Evolutionary conservation across 2,797 vertebrate species (phyloP).

Genomic region (Columba guinea): DNA sequence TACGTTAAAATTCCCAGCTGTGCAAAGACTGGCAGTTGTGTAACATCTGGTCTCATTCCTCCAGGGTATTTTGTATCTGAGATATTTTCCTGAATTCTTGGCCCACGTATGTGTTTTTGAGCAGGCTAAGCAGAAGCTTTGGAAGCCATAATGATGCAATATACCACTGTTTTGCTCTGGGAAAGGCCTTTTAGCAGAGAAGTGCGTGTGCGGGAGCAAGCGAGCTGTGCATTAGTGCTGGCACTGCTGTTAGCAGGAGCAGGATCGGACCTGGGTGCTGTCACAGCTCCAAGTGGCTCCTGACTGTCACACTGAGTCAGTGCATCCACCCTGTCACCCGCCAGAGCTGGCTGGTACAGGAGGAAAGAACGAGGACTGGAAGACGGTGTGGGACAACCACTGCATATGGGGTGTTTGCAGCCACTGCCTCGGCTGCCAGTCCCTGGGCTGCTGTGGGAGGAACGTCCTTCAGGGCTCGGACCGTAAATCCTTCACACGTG

Average conservation of each 20-base stretch:
- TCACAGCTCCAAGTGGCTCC: neutral
- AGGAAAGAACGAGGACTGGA: neutral
- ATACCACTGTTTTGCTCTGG: neutral
- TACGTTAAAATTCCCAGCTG: slow-evolving; percentile 1
- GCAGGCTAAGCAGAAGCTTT: neutral
- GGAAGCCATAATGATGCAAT: neutral
- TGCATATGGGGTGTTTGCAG: accelerated
- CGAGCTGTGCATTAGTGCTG: accelerated
- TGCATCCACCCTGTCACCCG: neutral
- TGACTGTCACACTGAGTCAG: neutral
- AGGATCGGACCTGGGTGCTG: neutral
- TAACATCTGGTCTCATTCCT: neutral
- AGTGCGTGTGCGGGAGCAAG: accelerated
- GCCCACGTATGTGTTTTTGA: neutral
- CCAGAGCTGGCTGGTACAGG: neutral
- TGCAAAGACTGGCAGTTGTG: neutral
- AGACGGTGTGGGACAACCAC: neutral
- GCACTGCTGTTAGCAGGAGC: neutral
- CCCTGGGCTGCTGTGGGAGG: neutral
- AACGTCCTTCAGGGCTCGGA: neutral
- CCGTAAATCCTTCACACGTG: neutral
- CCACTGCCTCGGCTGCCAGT: neutral
- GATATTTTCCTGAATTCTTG: neutral
- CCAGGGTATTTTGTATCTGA: neutral
- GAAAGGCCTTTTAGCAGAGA: neutral